phyloP scores from a whole-genome alignment of 2,113 vertebrate genomes.

The Gobiocypris rarus region DNA sequence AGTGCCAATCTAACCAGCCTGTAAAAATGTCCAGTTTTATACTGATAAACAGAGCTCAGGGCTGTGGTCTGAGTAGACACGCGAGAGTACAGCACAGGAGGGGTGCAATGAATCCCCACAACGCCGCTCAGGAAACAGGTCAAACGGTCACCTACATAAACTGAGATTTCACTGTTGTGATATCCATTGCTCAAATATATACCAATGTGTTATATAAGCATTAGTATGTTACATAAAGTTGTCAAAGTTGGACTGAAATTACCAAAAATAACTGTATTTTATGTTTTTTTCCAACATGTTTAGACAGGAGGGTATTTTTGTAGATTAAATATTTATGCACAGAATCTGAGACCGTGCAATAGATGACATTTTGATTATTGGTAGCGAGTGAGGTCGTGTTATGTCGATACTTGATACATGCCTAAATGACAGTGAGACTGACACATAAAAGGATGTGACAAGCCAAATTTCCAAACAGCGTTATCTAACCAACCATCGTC shows the following conservation, averaged over 20 bases:
- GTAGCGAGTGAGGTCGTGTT: not conserved
- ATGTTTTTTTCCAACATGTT: not conserved
- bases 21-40: slow-evolving; percentile 56
- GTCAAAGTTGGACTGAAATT: not conserved
- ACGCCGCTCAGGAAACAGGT: slow-evolving; percentile 3
- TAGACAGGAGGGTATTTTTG: slow-evolving; percentile 23
- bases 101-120: not conserved
- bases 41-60: slow-evolving; percentile 49
- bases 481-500: not conserved
- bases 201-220: no score
- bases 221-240: no score
- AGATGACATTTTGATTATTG: not conserved
- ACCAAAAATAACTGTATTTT: not conserved
- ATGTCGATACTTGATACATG: not conserved
- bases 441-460: not conserved
- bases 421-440: slow-evolving; percentile 3
- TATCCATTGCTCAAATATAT: not conserved
- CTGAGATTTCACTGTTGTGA: not conserved
- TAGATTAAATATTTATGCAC: not conserved
- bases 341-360: not conserved
- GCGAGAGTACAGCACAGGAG: slow-evolving; percentile 47
- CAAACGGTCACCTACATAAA: not conserved
- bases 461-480: slow-evolving; percentile 4
- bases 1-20: slow-evolving; percentile 60
- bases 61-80: slow-evolving; percentile 64